Evolutionary conservation across 2,113 vertebrate genomes (phyloP).

Genomic region (Arenaria interpres): DNA sequence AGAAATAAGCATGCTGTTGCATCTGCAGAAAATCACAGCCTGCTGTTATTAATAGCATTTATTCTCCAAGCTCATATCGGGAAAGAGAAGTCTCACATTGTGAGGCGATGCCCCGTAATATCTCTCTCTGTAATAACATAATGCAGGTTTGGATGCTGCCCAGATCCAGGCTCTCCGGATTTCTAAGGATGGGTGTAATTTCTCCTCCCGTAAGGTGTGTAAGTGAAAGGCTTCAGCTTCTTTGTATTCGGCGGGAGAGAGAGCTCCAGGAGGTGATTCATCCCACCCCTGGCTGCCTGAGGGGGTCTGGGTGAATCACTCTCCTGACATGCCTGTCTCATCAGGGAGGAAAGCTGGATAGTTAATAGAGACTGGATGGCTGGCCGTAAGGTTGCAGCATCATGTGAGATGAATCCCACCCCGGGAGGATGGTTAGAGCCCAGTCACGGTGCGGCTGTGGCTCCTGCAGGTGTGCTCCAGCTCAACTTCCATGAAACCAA

Average conservation of each 20-base stretch:
- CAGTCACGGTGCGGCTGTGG: background rate
- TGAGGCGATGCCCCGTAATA: background rate
- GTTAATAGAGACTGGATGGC: background rate
- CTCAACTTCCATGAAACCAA: background rate
- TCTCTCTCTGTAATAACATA: background rate
- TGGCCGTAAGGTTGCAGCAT: background rate
- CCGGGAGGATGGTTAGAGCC: background rate
- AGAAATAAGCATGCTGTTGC: background rate
- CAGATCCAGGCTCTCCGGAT: background rate
- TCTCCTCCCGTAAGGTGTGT: background rate
- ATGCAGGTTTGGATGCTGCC: background rate
- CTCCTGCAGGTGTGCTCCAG: background rate
- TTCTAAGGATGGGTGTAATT: constrained; percentile 16
- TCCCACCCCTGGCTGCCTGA: background rate
- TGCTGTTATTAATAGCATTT: constrained; percentile 29
- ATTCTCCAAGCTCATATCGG: background rate
- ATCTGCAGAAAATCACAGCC: constrained; percentile 6
- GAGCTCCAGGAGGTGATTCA: background rate
- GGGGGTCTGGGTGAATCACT: background rate
- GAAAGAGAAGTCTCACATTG: background rate
- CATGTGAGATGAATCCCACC: background rate
- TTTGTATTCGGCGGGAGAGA: background rate
- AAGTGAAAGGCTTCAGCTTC: background rate
- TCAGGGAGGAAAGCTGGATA: background rate
- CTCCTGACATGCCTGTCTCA: background rate